Evolutionary conservation across 2,797 vertebrate species (phyloP), one percentile per base, ranked within the genome.

Genomic region (Channallabes apus): DNA sequence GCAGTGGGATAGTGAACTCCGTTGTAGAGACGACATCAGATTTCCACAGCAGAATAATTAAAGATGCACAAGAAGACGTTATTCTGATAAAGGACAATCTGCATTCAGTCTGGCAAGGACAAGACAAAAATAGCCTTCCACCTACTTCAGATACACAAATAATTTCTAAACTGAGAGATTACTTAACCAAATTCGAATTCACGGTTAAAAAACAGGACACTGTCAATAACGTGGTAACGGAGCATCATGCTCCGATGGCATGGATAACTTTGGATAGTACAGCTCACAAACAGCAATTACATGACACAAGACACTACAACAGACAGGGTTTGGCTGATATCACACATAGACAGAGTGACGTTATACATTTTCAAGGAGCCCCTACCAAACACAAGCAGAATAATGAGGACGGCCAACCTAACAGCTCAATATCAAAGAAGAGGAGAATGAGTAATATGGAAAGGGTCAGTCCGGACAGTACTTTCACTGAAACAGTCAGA

Each of bases 101-200:
- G 58, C 35, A 84, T 38, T 61, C 59, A 51, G 27, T 38, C 51
- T 87, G 71, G 83, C 78, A 51, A 83, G 83, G 82, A 71, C 83
- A 67, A 64, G 81, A 86, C 65, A 67, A 84, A 56, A 87, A 84
- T 6, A 82, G 51, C 38, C 59, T 69, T 17, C 56, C 58, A 62
- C 71, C 85, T 38, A 75, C 85, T 72, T 85, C 87, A 62, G 89
- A 89, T 80, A 83, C 88, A 14, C 89, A 90, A 18, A 85, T 92
- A 2, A 91, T 92, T 83, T 84, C 86, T 73, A 90, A 88, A 58
- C 64, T 91, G 56, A 87, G 88, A 88, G 82, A 90, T 73, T 91
- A 89, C 69, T 86, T 92, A 87, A 90, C 85, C 41, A 88, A 85
- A 87, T 88, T 88, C 82, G 90, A 91, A 83, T 82, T 82, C 32